Base-by-base conservation (phyloP, 2,113 vertebrate species). In the Perca flavescens region DNA sequence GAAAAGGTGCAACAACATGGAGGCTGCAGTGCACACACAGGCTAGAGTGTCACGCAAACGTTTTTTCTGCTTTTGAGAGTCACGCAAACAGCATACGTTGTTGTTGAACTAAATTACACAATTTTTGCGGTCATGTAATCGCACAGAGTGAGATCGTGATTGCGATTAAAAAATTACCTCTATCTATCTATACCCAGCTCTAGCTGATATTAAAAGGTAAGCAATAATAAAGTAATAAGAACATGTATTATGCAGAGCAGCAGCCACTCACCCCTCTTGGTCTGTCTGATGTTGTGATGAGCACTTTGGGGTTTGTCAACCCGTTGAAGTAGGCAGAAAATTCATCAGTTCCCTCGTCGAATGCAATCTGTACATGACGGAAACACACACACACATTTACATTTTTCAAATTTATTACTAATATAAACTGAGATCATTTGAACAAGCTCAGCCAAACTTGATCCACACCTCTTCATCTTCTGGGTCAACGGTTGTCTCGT, bases 261-360 rank as follows among this genome's bases (percentile, higher is more conserved):
- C 4, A 25, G 58, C 22, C 54, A 65, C 95, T 13, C 94, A 99
- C 98, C 95, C 97, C 97, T 91, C 97, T 97, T 80, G 98, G 98
- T 88, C 98, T 94, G 92, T 99, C 98, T 65, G 97, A 99, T 56
- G 98, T 99, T 28, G 98, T 99, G 85, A 99, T 99, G 63, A 99
- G 97, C 83, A 99, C 98, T 95, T 98, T 99, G n/a, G 98, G 98
- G 90, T 97, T 96, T 3, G 96, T 97, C 57, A 98, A 90, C 71
- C 96, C 96, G 17, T 97, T 98, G 85, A 99, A 99, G 80, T 99
- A 99, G 19, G 98, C 94, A 58, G 97, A 97, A 94, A 99, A 99
- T 91, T 99, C 98, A 96, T 99, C 98, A 11, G 97, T 99, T 87
- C 95, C 96, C 91, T 99, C 98, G 81, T 99, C 98, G 87, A 97